phyloP scores from a whole-genome alignment of 2,113 vertebrate species.

The Gymnobelideus leadbeateri region DNA sequence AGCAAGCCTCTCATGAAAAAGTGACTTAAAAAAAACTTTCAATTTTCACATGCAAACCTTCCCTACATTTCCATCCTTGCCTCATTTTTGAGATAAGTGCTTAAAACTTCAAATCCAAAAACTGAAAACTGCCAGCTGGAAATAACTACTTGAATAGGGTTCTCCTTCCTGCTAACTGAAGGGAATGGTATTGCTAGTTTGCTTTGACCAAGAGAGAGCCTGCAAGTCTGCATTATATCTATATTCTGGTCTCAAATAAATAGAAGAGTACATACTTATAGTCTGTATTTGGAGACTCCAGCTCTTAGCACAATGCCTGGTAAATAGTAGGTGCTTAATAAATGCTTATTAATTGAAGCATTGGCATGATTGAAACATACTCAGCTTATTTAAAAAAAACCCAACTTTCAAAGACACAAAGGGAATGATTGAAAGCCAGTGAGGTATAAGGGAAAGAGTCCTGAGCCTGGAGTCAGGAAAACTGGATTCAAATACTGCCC shows the following conservation, averaged over 20 bases:
- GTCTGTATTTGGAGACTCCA: neutral
- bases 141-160: neutral
- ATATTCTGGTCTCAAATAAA: slow-evolving; percentile 18
- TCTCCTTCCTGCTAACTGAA: neutral
- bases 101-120: neutral
- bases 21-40: neutral
- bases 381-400: neutral
- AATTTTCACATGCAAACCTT: neutral
- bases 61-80: neutral
- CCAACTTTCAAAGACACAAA: neutral
- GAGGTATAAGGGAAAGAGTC: neutral
- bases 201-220: neutral
- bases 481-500: neutral
- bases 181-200: neutral
- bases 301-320: neutral
- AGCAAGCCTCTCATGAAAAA: neutral
- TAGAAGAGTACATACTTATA: neutral
- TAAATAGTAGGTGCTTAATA: neutral
- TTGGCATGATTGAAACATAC: neutral
- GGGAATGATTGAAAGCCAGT: neutral
- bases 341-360: neutral
- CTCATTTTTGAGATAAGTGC: neutral
- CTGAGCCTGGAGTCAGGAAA: neutral
- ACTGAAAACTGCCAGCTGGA: neutral
- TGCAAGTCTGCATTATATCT: neutral